A percentile compares a stretch with the other conserved stretches of the same genome.
Conservation (phyloP, 2,113 vertebrate genomes). For the Onychostruthus taczanowskii region DNA sequence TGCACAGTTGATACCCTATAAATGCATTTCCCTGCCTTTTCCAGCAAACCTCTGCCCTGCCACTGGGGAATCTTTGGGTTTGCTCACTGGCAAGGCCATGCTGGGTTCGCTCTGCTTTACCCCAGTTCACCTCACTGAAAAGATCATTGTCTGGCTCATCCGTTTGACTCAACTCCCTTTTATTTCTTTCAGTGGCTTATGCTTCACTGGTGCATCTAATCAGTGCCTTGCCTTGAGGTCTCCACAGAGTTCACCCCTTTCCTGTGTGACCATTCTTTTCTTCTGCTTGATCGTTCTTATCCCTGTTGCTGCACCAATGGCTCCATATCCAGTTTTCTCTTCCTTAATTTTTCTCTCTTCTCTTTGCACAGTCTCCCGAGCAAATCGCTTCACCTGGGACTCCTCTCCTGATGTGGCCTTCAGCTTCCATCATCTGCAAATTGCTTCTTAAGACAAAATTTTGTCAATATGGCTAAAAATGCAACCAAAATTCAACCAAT, state of each 20-base stretch:
- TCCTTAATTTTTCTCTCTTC: background rate
- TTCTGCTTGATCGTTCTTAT: background rate
- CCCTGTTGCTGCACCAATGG: background rate
- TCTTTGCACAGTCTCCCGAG: background rate
- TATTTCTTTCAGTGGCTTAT: background rate
- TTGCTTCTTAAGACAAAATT: background rate
- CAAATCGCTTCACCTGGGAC: background rate
- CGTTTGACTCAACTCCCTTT: background rate
- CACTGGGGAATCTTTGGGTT: background rate
- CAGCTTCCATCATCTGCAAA: background rate
- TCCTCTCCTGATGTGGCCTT: background rate
- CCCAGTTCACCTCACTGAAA: background rate
- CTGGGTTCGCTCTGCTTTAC: background rate
- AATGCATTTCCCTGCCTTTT: background rate
- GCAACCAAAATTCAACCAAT: background rate
- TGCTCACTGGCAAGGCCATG: background rate
- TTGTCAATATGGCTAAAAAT: background rate
- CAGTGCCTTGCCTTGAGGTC: slow-evolving; percentile 12
- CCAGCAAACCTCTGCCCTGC: background rate
- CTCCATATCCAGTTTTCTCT: background rate
- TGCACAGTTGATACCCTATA: background rate
- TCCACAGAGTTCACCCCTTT: background rate
- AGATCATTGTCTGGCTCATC: background rate
- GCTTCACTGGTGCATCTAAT: slow-evolving; percentile 6
- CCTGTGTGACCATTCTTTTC: background rate